A percentile compares a stretch with the other conserved stretches of the same genome.
Conservation (phyloP, 2,113 vertebrate genomes). For the Pteruthius melanotis region DNA sequence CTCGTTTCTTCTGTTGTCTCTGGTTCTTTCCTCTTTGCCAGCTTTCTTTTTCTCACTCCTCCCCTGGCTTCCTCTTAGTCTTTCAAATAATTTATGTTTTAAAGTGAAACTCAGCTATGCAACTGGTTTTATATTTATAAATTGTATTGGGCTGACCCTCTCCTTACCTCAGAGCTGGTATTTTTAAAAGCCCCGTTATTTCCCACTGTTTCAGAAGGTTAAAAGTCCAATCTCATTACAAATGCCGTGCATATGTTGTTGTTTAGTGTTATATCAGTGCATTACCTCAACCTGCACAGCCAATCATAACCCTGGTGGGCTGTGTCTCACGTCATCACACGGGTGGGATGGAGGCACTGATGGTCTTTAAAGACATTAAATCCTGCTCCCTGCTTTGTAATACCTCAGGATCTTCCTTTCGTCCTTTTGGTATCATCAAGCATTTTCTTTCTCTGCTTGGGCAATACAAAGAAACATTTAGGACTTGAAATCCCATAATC, state of each 20-base stretch:
- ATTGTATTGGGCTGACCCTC: conserved; percentile 52
- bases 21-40: neutral
- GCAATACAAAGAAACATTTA: conserved; percentile 21
- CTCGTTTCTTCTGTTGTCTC: neutral
- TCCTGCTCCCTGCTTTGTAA: neutral
- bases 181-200: conserved; percentile 58
- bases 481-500: conserved; percentile 33
- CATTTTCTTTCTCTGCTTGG: conserved; percentile 26
- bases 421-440: neutral
- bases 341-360: neutral
- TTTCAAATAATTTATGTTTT: neutral
- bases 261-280: conserved; percentile 29
- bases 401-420: conserved; percentile 20
- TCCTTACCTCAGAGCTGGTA: conserved; percentile 61
- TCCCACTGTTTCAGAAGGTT: conserved; percentile 49
- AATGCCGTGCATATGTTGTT: conserved; percentile 42
- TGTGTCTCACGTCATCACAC: neutral
- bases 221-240: conserved; percentile 66
- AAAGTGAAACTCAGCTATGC: conserved; percentile 25
- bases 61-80: neutral
- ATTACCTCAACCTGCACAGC: neutral
- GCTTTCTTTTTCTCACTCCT: neutral
- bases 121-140: conserved; percentile 38
- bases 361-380: neutral
- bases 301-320: neutral